Evolutionary conservation across 2,888 invertebrate genomes (phyloP).

Genomic region (Lycophotia porphyrea): DNA sequence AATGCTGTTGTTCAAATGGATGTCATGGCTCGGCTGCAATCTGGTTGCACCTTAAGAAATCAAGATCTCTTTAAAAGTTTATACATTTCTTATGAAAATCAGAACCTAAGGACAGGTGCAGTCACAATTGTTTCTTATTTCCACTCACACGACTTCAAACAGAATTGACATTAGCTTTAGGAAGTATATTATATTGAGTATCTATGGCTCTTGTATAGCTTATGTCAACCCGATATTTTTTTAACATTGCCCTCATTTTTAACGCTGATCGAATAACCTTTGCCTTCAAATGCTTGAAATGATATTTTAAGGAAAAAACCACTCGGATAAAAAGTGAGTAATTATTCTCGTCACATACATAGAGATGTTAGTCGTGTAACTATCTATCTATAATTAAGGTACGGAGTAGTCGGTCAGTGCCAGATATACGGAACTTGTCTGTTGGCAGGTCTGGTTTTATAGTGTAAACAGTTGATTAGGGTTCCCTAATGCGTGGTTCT

Average conservation of each 20-base stretch:
- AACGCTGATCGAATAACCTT: not conserved
- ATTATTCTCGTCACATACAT: constrained; percentile 1
- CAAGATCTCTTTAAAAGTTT: no score
- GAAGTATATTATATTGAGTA: no score
- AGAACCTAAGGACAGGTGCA: no score
- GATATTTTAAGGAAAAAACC: not conserved
- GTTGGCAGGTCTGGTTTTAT: constrained; percentile 49
- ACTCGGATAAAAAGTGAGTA: not conserved
- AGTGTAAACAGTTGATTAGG: constrained; percentile 61
- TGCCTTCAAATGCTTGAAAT: not conserved
- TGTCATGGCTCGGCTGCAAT: no score
- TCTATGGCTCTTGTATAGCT: no score
- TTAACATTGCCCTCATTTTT: not conserved
- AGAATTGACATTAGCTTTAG: no score
- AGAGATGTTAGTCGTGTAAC: constrained; percentile 1
- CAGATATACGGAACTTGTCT: constrained; percentile 65
- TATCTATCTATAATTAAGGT: constrained; percentile 56
- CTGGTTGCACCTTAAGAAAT: no score
- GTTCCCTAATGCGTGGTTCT: constrained; percentile 34
- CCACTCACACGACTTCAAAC: no score
- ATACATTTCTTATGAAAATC: no score
- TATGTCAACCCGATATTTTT: not conserved
- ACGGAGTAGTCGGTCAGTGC: constrained; percentile 43
- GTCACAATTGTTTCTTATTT: no score
- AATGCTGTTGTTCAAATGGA: no score